Evolutionary conservation across 2,113 vertebrate genomes (phyloP).

Genomic region (Cyanocitta stelleri): DNA sequence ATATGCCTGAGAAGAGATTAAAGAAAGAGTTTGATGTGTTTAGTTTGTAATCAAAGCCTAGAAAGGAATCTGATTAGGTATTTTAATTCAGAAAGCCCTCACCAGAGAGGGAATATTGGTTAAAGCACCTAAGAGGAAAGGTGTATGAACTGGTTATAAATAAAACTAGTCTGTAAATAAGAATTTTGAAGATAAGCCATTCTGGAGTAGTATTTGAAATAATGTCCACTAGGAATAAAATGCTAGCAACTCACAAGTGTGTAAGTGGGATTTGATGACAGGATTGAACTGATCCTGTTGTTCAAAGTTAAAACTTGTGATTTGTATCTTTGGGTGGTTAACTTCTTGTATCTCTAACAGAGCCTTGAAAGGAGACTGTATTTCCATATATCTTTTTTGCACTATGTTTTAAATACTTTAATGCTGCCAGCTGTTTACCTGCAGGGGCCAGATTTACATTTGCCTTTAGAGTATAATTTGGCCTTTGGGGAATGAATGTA

Average conservation of each 20-base stretch:
- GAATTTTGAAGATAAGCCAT: background rate
- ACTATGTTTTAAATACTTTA: conserved; percentile 30
- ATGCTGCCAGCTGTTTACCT: conserved; percentile 52
- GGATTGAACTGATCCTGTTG: background rate
- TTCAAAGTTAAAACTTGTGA: conserved; percentile 5
- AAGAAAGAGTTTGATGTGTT: background rate
- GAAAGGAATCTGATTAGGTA: background rate
- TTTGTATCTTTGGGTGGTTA: conserved; percentile 12
- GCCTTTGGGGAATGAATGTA: background rate
- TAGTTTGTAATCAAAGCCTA: background rate
- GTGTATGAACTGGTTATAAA: background rate
- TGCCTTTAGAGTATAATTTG: background rate
- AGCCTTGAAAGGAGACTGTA: background rate
- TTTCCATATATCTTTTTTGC: conserved; percentile 30
- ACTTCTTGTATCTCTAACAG: background rate
- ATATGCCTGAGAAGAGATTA: background rate
- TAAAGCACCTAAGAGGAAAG: background rate
- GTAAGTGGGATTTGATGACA: background rate
- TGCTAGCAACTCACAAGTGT: background rate
- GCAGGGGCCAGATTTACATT: conserved; percentile 47
- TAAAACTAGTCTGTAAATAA: background rate
- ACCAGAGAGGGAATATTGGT: background rate
- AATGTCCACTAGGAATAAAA: background rate
- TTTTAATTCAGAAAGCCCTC: background rate
- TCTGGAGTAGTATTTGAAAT: background rate